Percentiles rank a stretch among this genome's conserved stretches.
Evolutionary conservation across 1,140 invertebrate genomes (phyloP).

Genomic region (Drosophila jambulina): DNA sequence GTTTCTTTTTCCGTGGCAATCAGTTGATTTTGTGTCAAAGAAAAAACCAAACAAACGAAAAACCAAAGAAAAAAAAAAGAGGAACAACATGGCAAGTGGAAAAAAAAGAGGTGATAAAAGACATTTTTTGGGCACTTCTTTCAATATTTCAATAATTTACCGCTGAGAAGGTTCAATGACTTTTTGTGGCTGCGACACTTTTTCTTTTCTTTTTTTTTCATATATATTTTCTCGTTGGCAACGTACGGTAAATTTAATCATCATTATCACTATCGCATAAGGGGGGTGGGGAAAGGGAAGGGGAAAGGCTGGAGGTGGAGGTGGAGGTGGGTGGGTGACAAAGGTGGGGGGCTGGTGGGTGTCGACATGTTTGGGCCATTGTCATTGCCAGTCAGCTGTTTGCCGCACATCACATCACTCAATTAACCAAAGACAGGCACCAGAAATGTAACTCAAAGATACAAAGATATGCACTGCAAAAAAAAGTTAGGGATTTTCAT

Average conservation of each 20-base stretch:
- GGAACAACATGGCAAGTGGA: slow-evolving; percentile 23
- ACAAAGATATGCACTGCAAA: slow-evolving; percentile 13
- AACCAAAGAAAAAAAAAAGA: slow-evolving; percentile 11
- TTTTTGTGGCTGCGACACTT: slow-evolving; percentile 57
- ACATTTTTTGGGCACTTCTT: slow-evolving; percentile 36
- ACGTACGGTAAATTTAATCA: slow-evolving; percentile 71
- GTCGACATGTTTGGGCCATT: slow-evolving; percentile 33
- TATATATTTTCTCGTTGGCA: slow-evolving; percentile 34
- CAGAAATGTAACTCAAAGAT: slow-evolving; percentile 28
- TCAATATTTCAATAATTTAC: slow-evolving; percentile 73
- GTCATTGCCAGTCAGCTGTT: slow-evolving; percentile 64
- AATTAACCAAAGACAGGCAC: slow-evolving; percentile 45
- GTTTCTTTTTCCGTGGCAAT: slow-evolving; percentile 42
- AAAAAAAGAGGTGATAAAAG: slow-evolving; percentile 37
- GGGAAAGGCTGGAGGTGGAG: neutral
- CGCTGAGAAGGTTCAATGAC: slow-evolving; percentile 64
- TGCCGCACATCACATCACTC: slow-evolving; percentile 51
- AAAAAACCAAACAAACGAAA: slow-evolving; percentile 29
- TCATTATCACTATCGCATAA: slow-evolving; percentile 63
- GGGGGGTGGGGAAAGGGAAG: neutral
- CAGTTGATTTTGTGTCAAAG: slow-evolving; percentile 60
- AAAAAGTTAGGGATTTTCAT: neutral
- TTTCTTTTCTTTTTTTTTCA: slow-evolving; percentile 19
- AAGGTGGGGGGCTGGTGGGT: neutral
- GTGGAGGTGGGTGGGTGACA: neutral